Evolutionary conservation across 1,140 invertebrate species (phyloP), one percentile per base, ranked within the genome.

Genomic region (Chrysopa pallens): DNA sequence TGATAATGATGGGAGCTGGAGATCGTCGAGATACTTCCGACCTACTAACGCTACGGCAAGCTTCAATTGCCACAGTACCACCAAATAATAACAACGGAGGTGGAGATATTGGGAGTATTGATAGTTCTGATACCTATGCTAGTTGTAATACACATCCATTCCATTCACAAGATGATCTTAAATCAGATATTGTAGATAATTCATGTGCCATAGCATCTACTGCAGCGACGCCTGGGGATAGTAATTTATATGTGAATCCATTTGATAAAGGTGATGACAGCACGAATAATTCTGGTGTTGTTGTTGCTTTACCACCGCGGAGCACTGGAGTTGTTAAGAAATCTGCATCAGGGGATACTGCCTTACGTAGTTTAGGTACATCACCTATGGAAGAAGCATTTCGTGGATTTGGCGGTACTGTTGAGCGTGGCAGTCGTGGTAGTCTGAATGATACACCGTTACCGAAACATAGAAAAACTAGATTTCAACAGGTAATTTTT

Each of bases 81-180:
- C 8, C 28, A 36, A 58, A 61, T 48, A 63, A 60, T 42, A 65
- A 66, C 48, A 61, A 61, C 43, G 70, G 71, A 53, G 73, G 68
- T 47, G 61, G 54, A 42, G 80, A 84, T 42, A 61, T 80, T 45
- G 79, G 76, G 40, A 83, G 78, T 56, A 72, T 84, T 36, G 81
- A 84, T 54, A 86, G 81, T 52, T 85, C 81, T 27, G 90, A 94
- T 64, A 95, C 90, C 42, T 96, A 89, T 65, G 86, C 86, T 58
- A 92, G 86, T 64, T 96, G 90, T 69, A 81, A 88, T 68, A 94
- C 90, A 48, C 88, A 93, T 68, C 88, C 87, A 52, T 91, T 84
- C 66, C 76, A 82, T 61, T 90, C 85, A 1, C 70, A 81, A 66
- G 80, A 77, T 52, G 82, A 85, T 64, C 70, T 84, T 52, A 78